Base-by-base conservation (phyloP, 2,797 vertebrate genomes). In the Phrynocephalus vlangalii region DNA sequence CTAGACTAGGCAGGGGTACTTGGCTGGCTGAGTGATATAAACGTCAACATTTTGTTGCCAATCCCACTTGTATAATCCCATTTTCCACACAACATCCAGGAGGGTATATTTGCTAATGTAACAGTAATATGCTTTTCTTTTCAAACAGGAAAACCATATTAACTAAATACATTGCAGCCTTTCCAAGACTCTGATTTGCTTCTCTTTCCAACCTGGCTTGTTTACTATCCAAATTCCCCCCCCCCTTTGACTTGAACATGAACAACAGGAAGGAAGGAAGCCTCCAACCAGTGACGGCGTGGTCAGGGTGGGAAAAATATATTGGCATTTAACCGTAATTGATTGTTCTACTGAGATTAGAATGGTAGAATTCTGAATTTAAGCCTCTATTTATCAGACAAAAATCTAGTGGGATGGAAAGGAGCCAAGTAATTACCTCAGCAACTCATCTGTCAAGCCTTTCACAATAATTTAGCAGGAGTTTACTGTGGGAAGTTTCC, bases 321-420 rank as follows among this genome's bases (percentile, higher is more conserved):
- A 94, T 94, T 92, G 91, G 79, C 81, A 91, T 94, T 93, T 93
- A 92, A 92, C 68, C 83, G 84, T 93, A 95, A 96, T 93, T 92
- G 91, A 95, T 94, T 89, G 88, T 91, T 82, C 79, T 91, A 86
- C 86, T 91, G 92, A 94, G 91, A 94, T 95, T 95, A 94, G 94
- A 93, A 93, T 87, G 92, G 91, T 94, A 92, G 91, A 95, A 96
- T 95, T 86, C 84, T 94, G 93, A 94, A 94, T 93, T 94, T 92
- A 93, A 93, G 92, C 85, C 86, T 91, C 92, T 93, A 94, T 96
- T 96, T 94, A 94, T 96, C 93, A 93, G 89, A 90, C 44, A 88
- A 90, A 93, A 91, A 93, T 88, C 89, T 93, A 93, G 86, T 10
- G 48, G 90, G 91, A 93, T 90, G 90, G 91, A 95, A 95, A 93